These are phyloP conservation scores for Blastobasis adustella DNA, from an alignment of 2,888 invertebrate species.

Conservation along the genomic window DNA sequence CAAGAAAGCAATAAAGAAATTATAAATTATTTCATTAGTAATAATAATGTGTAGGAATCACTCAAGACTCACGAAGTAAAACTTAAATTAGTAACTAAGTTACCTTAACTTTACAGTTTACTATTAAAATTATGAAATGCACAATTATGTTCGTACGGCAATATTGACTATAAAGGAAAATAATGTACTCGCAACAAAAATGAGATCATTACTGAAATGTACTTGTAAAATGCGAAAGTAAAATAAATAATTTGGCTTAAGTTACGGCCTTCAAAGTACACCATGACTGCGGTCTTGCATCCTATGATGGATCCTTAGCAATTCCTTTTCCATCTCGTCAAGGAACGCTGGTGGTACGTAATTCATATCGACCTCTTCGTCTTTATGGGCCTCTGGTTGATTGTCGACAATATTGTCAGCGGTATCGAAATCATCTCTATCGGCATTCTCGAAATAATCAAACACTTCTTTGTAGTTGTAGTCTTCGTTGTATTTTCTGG, in stretches of 20 bases:
- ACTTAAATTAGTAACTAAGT: too few species aligned
- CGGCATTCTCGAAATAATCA: conserved; percentile 24
- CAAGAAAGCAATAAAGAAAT: too few species aligned
- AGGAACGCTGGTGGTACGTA: conserved; percentile 34
- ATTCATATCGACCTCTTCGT: conserved; percentile 20
- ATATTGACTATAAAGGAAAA: too few species aligned
- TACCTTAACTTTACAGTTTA: too few species aligned
- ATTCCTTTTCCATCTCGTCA: conserved; percentile 46
- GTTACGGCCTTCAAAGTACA: not conserved
- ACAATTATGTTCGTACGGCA: too few species aligned
- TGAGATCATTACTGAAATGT: not conserved
- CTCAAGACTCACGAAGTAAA: too few species aligned
- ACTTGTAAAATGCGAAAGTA: not conserved
- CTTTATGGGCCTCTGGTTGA: conserved; percentile 31
- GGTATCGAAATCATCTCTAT: conserved; percentile 23
- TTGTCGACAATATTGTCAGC: conserved; percentile 22
- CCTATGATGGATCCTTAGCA: conserved; percentile 51
- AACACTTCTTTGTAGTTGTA: conserved; percentile 45
- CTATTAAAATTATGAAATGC: too few species aligned
- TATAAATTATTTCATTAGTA: too few species aligned
- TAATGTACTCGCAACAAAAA: too few species aligned
- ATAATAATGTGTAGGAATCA: too few species aligned
- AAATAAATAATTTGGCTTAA: not conserved
- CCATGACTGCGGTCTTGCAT: conserved; percentile 7
- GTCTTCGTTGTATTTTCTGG: conserved; percentile 67